Evolutionary conservation across 2,113 vertebrate genomes (phyloP).

Genomic region (Nesospiza acunhae): DNA sequence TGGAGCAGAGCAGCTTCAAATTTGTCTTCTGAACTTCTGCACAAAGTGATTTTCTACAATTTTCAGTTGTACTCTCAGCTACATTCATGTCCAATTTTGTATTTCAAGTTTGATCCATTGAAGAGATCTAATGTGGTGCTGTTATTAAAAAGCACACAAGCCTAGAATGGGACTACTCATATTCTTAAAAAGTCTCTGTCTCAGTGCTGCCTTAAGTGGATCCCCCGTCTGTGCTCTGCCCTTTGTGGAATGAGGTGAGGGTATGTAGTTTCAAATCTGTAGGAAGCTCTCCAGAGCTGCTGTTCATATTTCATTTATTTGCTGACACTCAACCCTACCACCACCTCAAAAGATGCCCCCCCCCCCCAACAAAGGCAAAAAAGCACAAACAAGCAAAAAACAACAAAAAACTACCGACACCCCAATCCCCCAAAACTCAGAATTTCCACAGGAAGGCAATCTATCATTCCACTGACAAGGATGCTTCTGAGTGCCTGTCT

Average conservation of each 20-base stretch:
- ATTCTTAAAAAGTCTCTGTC: neutral
- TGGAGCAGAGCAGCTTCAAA: slow-evolving; percentile 27
- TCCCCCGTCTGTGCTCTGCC: neutral
- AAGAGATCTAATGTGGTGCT: neutral
- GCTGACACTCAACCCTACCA: neutral
- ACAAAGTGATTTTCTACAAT: neutral
- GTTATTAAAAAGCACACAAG: neutral
- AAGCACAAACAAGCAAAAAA: neutral
- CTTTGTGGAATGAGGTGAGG: neutral
- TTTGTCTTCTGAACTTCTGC: neutral
- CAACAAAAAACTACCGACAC: neutral
- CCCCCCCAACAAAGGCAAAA: rapidly evolving
- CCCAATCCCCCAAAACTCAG: neutral
- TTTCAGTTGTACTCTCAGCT: neutral
- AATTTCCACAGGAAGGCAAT: neutral
- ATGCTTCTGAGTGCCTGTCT: neutral
- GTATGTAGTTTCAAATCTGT: neutral
- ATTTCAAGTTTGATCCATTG: neutral
- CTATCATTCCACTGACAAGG: neutral
- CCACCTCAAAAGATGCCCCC: rapidly evolving
- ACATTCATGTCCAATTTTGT: neutral
- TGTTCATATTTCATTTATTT: neutral
- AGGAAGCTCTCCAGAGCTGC: neutral
- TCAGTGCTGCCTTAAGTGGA: neutral
- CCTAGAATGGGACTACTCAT: neutral